A percentile compares a stretch with the other conserved stretches of the same genome.
These are phyloP conservation scores for Thera britannica DNA, from an alignment of 2,888 invertebrate species.

Conservation along the genomic window DNA sequence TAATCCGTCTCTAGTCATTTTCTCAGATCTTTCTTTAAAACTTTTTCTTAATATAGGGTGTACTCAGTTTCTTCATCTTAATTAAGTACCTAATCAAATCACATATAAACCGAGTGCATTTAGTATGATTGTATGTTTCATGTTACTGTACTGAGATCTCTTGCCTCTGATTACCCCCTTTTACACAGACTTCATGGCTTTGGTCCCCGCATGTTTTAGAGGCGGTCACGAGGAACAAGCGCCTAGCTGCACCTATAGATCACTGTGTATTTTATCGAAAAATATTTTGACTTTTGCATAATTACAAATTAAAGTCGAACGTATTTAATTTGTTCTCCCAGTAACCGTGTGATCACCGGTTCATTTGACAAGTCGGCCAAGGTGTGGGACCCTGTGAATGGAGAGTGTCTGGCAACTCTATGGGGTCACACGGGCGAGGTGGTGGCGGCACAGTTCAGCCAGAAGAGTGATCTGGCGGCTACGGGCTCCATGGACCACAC, in stretches of 20 bases:
- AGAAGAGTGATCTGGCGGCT: constrained; percentile 86
- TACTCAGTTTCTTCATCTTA: too few species aligned
- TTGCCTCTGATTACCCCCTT: too few species aligned
- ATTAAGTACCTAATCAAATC: too few species aligned
- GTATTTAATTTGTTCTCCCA: constrained; percentile 48
- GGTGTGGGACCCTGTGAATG: constrained; percentile 89
- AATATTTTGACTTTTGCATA: too few species aligned
- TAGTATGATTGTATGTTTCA: background rate
- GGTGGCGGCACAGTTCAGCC: constrained; percentile 88
- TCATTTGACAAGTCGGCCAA: constrained; percentile 92
- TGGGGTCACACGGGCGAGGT: constrained; percentile 91
- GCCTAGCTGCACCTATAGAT: too few species aligned
- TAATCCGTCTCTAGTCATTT: too few species aligned
- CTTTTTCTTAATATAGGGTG: too few species aligned
- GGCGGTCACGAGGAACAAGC: too few species aligned
- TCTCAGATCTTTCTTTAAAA: too few species aligned
- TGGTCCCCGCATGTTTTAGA: too few species aligned
- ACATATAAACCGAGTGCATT: background rate
- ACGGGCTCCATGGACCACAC: constrained; percentile 92
- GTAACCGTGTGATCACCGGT: constrained; percentile 90
- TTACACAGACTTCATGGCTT: too few species aligned
- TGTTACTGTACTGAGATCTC: background rate
- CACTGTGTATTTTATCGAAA: too few species aligned
- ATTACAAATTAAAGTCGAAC: background rate
- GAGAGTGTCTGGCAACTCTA: constrained; percentile 87